These are phyloP conservation scores for Lutjanus argentimaculatus DNA, from an alignment of 2,797 vertebrate genomes.

Conservation along the genomic window DNA sequence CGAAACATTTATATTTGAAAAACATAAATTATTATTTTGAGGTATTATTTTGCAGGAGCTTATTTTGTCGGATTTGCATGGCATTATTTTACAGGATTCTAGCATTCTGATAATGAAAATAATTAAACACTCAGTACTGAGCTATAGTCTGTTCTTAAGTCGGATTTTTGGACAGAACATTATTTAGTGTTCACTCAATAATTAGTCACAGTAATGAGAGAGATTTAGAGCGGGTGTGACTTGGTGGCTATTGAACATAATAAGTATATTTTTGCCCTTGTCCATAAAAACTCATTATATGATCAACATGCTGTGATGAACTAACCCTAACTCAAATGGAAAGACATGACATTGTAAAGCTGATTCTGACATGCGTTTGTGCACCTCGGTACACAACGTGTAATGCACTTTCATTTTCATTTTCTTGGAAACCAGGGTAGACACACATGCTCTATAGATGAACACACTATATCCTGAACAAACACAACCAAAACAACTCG, in stretches of 20 bases:
- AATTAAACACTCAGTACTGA: slow-evolving; percentile 49
- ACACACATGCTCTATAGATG: background rate
- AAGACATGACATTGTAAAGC: background rate
- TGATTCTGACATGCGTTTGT: background rate
- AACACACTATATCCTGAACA: background rate
- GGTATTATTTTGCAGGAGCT: slow-evolving; percentile 50
- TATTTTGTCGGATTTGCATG: slow-evolving; percentile 59
- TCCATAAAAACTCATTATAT: background rate
- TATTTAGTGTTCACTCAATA: slow-evolving; percentile 51
- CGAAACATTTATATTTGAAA: slow-evolving; percentile 35
- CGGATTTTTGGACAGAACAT: slow-evolving; percentile 54
- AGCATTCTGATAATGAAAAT: slow-evolving; percentile 53
- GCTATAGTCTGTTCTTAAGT: slow-evolving; percentile 48
- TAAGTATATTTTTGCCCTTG: slow-evolving; percentile 18
- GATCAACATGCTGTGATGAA: slow-evolving; percentile 6
- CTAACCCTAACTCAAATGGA: background rate
- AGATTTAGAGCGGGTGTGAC: slow-evolving; percentile 36
- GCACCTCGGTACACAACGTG: background rate
- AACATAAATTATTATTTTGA: slow-evolving; percentile 32
- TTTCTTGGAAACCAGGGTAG: background rate
- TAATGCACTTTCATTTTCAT: background rate
- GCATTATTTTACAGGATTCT: slow-evolving; percentile 57
- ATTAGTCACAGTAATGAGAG: slow-evolving; percentile 59
- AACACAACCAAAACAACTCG: background rate
- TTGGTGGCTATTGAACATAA: slow-evolving; percentile 23